Evolutionary conservation across 2,888 invertebrate species (phyloP), one percentile per base, ranked within the genome.

Genomic region (Cordilura impudica): DNA sequence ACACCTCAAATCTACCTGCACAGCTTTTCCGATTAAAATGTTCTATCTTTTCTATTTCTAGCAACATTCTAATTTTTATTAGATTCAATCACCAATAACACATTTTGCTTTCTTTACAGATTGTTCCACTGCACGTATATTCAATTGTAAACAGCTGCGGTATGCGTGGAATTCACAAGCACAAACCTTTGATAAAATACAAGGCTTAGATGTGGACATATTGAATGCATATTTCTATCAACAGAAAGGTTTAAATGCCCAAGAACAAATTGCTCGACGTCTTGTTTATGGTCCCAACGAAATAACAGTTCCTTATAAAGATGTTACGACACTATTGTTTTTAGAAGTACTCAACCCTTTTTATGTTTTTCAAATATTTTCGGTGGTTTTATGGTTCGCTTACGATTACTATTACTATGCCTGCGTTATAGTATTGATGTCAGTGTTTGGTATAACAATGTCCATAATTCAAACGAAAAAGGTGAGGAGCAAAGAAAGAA

Each of bases 331-430:
- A 0, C 91, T 97, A 12, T 91, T 97, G 0, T 92, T 95, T 43
- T 90, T 96, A 81, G 97, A 97, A 89, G 94, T 95, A 35, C 93
- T 98, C 84, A 97, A 97, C 90, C 98, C 98, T 3, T 98, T 98
- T 91, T 98, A 98, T 91, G 94, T 98, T 86, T 98, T 98, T 91
- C 98, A 98, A 93, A 89, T 97, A 82, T 96, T 97, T 90, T 97
- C 97, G 54, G 95, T 96, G 81, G 92, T 93, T 8, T 92, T 98
- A 66, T 98, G 98, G 98, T 93, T 96, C 72, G 92, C 94, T 4
- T 98, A 98, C 86, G 93, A 96, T 77, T 98, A 98, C 88, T 94
- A 95, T 85, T 96, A 95, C 87, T 98, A 97, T 88, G 97, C 97
- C 19, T 91, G 94, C 14, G 96, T 96, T 43, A 97, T 98, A 78